Base-by-base conservation (phyloP, 1,140 invertebrate genomes). In the Ceratosolen solmsi region DNA sequence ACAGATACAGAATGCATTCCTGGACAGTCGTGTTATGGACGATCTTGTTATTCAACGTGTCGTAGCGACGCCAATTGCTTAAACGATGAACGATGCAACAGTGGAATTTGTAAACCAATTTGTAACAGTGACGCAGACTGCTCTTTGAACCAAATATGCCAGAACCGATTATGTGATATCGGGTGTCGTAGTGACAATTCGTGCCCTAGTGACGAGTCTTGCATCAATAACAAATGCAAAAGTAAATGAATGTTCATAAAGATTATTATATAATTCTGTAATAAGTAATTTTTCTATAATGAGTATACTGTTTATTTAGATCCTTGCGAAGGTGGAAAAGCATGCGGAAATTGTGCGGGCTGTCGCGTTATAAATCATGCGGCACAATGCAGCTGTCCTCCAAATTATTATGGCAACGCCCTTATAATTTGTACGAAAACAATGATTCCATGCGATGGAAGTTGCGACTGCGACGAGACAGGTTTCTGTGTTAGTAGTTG, bases 81-180 rank as follows among this genome's bases (percentile, higher is more conserved):
- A 77, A 94, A 94, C 27, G 96, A 97, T 88, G 96, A 97, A 91
- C 93, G 95, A 82, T 98, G 97, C 89, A 94, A 97, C 70, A 93
- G 93, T 54, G 96, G 96, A 51, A 93, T 95, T 27, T 98, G 97
- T 86, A 95, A 96, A 89, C 92, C 94, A 5, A 94, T 97, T 27
- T 98, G 96, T 86, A 97, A 96, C 87, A 96, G 94, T 75, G 96
- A 98, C 87, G 92, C 94, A 54, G 94, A 95, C 75, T 98, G 97
- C 87, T 93, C 93, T 49, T 88, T 93, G 0, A 95, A 96, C 85
- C 95, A 97, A 88, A 97, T 97, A 85, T 98, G 97, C 87, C 94
- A 96, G 87, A 96, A 96, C 85, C 93, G 97, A 83, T 92, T 97
- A 81, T 98, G 97, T 88, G 94, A 96, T 83, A 93, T 95, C 84